Evolutionary conservation across 1,140 invertebrate genomes (phyloP).

Genomic region (Euwallacea fornicatus): DNA sequence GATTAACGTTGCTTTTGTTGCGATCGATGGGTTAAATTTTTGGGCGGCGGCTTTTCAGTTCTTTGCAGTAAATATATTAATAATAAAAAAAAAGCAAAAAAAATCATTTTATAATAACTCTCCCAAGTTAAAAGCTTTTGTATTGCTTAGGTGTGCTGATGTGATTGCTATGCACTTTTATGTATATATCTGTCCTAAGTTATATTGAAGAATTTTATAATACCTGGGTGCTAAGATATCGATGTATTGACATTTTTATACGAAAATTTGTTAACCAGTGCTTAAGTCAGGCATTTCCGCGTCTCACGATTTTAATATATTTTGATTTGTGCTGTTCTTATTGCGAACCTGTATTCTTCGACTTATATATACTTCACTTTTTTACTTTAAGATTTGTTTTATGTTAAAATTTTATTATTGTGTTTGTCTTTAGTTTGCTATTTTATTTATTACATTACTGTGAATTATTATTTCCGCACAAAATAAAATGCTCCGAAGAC

Average conservation of each 20-base stretch:
- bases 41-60: not conserved
- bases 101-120: constrained; percentile 31
- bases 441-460: constrained; percentile 50
- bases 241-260: constrained; percentile 36
- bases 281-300: constrained; percentile 36
- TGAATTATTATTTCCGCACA: constrained; percentile 49
- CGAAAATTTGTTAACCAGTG: constrained; percentile 38
- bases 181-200: constrained; percentile 48
- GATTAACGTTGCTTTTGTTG: not conserved
- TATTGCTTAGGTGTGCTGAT: constrained; percentile 51
- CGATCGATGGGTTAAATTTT: not conserved
- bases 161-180: constrained; percentile 51
- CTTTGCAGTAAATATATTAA: constrained; percentile 26
- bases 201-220: constrained; percentile 44
- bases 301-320: constrained; percentile 21
- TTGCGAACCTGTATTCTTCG: constrained; percentile 25
- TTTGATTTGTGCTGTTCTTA: constrained; percentile 34
- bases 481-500: constrained; percentile 39
- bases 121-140: constrained; percentile 45
- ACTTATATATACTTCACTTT: constrained; percentile 39
- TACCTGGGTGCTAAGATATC: constrained; percentile 45
- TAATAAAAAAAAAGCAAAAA: constrained; percentile 36
- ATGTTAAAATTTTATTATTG: constrained; percentile 48
- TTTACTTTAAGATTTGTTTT: constrained; percentile 46
- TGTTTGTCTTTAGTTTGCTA: constrained; percentile 47